These are phyloP conservation scores for Coenonympha arcania DNA, from an alignment of 2,888 invertebrate species.

Conservation along the genomic window DNA sequence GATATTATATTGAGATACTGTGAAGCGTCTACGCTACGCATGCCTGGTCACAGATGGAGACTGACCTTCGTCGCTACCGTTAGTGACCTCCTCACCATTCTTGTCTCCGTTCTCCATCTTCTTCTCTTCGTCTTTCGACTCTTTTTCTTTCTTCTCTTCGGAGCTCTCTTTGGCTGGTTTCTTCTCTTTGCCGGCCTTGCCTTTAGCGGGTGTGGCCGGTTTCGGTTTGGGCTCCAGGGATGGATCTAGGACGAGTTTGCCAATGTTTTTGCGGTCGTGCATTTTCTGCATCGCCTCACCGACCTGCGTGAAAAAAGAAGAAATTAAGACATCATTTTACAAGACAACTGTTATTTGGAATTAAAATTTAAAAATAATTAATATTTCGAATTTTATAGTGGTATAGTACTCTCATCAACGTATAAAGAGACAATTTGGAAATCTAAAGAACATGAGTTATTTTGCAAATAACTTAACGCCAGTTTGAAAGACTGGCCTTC, in stretches of 20 bases:
- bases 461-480: too few species aligned
- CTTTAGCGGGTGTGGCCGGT: slow-evolving; percentile 84
- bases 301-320: slow-evolving; percentile 67
- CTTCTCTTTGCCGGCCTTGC: slow-evolving; percentile 81
- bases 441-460: too few species aligned
- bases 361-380: too few species aligned
- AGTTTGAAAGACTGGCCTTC: too few species aligned
- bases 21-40: slow-evolving; percentile 57
- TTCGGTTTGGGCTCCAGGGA: slow-evolving; percentile 85
- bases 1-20: slow-evolving; percentile 20
- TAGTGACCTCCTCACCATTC: slow-evolving; percentile 71
- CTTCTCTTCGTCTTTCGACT: slow-evolving; percentile 72
- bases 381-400: too few species aligned
- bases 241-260: slow-evolving; percentile 89
- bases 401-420: too few species aligned
- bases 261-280: slow-evolving; percentile 93
- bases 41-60: slow-evolving; percentile 59
- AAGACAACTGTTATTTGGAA: neutral
- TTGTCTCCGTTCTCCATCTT: slow-evolving; percentile 66
- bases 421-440: too few species aligned
- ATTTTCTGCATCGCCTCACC: slow-evolving; percentile 93
- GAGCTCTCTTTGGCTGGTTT: slow-evolving; percentile 77
- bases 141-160: slow-evolving; percentile 79
- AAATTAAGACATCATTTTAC: neutral
- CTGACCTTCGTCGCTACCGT: slow-evolving; percentile 73